These are phyloP conservation scores for Cynocephalus volans DNA, from an alignment of 2,113 vertebrate genomes.

Conservation along the genomic window DNA sequence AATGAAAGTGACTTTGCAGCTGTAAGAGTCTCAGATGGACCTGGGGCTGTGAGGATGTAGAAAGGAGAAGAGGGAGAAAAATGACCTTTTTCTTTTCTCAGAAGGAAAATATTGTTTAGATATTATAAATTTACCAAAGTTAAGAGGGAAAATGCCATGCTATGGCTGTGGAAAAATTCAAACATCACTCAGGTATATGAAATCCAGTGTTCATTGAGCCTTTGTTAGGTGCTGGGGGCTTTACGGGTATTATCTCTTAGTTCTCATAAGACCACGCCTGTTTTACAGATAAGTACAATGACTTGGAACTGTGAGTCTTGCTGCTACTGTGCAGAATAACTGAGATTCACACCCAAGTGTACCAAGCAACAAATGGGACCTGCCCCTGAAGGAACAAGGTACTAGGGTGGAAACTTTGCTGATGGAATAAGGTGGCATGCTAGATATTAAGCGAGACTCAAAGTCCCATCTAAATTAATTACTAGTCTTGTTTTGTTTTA, in stretches of 20 bases:
- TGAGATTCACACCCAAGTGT: background rate
- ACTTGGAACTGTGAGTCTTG: background rate
- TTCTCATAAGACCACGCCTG: background rate
- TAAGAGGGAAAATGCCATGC: background rate
- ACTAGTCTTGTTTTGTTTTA: background rate
- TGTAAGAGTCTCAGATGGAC: background rate
- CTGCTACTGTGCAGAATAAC: too few species aligned
- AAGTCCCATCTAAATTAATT: background rate
- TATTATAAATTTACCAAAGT: background rate
- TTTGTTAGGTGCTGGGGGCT: background rate
- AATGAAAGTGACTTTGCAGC: constrained; percentile 19
- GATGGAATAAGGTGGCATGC: background rate
- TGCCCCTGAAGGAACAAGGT: too few species aligned
- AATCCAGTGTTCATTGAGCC: background rate
- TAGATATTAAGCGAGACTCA: background rate
- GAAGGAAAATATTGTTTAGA: constrained; percentile 52
- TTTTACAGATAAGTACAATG: background rate
- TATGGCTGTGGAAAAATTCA: background rate
- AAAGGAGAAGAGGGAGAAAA: background rate
- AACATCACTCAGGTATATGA: background rate
- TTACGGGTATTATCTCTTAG: background rate
- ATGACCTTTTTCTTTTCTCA: constrained; percentile 41
- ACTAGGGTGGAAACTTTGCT: background rate
- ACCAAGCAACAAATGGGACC: background rate
- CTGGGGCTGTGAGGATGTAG: background rate